phyloP scores from a whole-genome alignment of 2,113 vertebrate genomes.

The Ariopsis seemanni region DNA sequence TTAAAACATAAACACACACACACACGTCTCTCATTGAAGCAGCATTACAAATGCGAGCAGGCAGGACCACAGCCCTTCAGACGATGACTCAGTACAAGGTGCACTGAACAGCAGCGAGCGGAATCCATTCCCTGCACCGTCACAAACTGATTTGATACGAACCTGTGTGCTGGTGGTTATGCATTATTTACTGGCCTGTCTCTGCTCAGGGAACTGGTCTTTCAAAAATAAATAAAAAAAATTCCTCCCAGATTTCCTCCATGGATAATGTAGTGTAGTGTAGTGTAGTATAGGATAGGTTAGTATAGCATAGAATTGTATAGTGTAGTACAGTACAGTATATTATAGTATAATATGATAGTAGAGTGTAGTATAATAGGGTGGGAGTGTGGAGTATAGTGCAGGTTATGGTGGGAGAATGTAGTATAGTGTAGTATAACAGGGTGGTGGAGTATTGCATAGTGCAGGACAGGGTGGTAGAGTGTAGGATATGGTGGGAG shows the following conservation, averaged over 20 bases:
- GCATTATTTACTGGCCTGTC: slow-evolving; percentile 9
- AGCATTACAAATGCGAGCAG: neutral
- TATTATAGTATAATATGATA: neutral
- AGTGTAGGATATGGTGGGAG: no score
- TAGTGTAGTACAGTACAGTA: neutral
- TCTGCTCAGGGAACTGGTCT: neutral
- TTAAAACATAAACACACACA: slow-evolving; percentile 6
- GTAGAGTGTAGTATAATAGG: neutral
- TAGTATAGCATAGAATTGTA: neutral
- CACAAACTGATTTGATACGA: slow-evolving; percentile 2
- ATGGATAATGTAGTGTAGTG: neutral
- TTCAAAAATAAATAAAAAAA: no score
- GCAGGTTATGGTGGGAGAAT: neutral
- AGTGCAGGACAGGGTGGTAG: no score
- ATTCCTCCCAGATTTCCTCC: neutral
- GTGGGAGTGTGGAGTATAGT: neutral
- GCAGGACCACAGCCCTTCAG: neutral
- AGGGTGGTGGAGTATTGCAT: neutral
- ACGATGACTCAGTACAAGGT: slow-evolving; percentile 22
- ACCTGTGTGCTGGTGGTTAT: neutral
- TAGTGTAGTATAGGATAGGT: neutral
- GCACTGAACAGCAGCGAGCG: neutral
- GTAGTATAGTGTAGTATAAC: no score
- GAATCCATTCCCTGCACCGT: neutral
- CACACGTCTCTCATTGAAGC: slow-evolving; percentile 17